phyloP scores from a whole-genome alignment of 2,888 invertebrate genomes.

The Helicoverpa assulta region DNA sequence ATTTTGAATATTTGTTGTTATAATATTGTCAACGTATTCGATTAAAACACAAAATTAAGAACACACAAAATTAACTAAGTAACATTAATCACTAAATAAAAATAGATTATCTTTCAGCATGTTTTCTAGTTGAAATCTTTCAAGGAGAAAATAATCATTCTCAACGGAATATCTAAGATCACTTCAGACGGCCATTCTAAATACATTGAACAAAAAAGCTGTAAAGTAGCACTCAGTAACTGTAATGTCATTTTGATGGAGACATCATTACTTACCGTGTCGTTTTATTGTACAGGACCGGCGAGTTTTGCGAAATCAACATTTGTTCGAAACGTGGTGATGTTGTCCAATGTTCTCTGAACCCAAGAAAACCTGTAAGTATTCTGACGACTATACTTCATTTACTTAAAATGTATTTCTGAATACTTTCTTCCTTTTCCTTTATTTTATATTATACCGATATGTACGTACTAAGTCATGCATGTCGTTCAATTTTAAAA shows the following conservation, averaged over 20 bases:
- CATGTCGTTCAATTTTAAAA: too few species aligned
- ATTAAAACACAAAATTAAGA: too few species aligned
- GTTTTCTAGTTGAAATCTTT: neutral
- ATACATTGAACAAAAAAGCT: constrained; percentile 13
- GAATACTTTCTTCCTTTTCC: too few species aligned
- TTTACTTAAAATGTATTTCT: too few species aligned
- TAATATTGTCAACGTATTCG: too few species aligned
- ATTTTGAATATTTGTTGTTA: too few species aligned
- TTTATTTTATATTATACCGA: too few species aligned
- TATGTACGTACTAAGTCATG: too few species aligned
- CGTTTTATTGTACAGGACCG: constrained; percentile 65
- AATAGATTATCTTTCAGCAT: too few species aligned
- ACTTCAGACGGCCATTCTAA: constrained; percentile 14
- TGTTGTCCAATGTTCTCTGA: constrained; percentile 62
- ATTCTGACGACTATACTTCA: neutral
- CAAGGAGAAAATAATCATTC: constrained; percentile 10
- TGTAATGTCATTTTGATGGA: constrained; percentile 12
- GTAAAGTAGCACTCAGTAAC: constrained; percentile 3
- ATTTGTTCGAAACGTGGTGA: constrained; percentile 73
- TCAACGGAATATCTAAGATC: neutral
- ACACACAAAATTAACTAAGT: too few species aligned
- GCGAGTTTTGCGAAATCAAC: constrained; percentile 63
- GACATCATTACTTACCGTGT: constrained; percentile 1
- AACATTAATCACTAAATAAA: too few species aligned
- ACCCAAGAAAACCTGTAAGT: constrained; percentile 71